Evolutionary conservation across 2,797 vertebrate genomes (phyloP).

Genomic region (Poecilia picta): DNA sequence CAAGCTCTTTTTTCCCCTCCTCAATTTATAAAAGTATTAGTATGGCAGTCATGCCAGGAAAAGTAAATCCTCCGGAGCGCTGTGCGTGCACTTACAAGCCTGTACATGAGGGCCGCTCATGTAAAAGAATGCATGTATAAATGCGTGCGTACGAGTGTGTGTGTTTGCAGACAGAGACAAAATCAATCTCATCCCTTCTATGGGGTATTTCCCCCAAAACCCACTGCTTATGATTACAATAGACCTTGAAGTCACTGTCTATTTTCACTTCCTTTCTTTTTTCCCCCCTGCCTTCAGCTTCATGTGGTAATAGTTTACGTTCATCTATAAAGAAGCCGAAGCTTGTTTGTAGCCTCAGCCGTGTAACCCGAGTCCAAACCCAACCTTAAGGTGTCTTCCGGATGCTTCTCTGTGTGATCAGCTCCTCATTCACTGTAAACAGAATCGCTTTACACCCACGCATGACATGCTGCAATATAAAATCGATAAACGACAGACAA

Average conservation of each 20-base stretch:
- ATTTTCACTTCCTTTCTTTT: conserved; percentile 66
- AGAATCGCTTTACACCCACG: conserved; percentile 11
- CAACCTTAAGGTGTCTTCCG: conserved; percentile 73
- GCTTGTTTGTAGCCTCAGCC: conserved; percentile 69
- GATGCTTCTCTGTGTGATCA: conserved; percentile 54
- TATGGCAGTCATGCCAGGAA: conserved; percentile 67
- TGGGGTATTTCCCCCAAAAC: conserved; percentile 69
- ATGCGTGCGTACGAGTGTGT: neutral
- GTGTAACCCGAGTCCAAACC: conserved; percentile 74
- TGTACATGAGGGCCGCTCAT: conserved; percentile 33
- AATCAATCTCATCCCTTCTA: conserved; percentile 74
- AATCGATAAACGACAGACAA: conserved; percentile 31
- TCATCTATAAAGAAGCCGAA: conserved; percentile 72
- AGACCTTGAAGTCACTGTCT: conserved; percentile 76
- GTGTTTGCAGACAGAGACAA: conserved; percentile 56
- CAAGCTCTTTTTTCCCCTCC: conserved; percentile 59
- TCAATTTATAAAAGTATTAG: conserved; percentile 72
- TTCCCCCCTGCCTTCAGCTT: conserved; percentile 60
- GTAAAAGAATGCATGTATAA: conserved; percentile 21
- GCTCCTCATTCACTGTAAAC: conserved; percentile 55
- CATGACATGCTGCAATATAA: conserved; percentile 13
- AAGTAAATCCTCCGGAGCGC: conserved; percentile 69
- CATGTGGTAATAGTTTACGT: conserved; percentile 80
- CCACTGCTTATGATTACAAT: conserved; percentile 76
- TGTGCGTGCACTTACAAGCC: conserved; percentile 44